Evolutionary conservation across 2,113 vertebrate species (phyloP).

Genomic region (Grammomys surdaster): DNA sequence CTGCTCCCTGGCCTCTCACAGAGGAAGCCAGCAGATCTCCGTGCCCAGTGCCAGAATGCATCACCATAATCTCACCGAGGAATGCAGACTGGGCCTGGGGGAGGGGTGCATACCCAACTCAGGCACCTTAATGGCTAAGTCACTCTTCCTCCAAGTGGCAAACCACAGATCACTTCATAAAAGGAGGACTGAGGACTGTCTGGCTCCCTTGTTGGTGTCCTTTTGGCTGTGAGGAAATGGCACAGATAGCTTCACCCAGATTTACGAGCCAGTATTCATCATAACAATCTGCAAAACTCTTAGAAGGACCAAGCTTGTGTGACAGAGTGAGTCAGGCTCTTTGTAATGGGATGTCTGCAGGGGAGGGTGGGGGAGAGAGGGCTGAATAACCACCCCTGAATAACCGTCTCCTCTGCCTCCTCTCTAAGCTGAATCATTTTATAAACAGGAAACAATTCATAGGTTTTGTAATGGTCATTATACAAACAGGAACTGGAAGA

Average conservation of each 20-base stretch:
- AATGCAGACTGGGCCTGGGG: not conserved
- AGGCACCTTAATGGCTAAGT: not conserved
- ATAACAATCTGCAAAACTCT: constrained; percentile 38
- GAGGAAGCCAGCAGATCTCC: not conserved
- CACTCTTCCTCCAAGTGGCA: not conserved
- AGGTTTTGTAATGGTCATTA: constrained; percentile 24
- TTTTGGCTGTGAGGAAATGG: constrained; percentile 8
- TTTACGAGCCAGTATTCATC: constrained; percentile 48
- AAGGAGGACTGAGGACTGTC: not conserved
- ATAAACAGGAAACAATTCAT: constrained; percentile 72
- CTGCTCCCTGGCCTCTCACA: not conserved
- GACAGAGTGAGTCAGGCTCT: constrained; percentile 72
- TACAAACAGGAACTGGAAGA: constrained; percentile 24
- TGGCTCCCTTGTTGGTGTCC: not conserved
- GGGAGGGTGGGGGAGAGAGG: constrained; percentile 63
- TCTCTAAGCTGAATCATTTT: constrained; percentile 76
- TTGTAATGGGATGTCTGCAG: constrained; percentile 81
- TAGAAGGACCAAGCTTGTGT: constrained; percentile 29
- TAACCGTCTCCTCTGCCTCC: constrained; percentile 48
- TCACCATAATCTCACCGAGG: not conserved
- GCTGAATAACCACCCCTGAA: not conserved
- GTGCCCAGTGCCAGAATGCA: not conserved
- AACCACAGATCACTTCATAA: constrained; percentile 29
- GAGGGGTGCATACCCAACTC: not conserved
- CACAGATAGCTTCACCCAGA: constrained; percentile 6